phyloP scores from a whole-genome alignment of 2,797 vertebrate species.

The Enteromius unitaeniatus region DNA sequence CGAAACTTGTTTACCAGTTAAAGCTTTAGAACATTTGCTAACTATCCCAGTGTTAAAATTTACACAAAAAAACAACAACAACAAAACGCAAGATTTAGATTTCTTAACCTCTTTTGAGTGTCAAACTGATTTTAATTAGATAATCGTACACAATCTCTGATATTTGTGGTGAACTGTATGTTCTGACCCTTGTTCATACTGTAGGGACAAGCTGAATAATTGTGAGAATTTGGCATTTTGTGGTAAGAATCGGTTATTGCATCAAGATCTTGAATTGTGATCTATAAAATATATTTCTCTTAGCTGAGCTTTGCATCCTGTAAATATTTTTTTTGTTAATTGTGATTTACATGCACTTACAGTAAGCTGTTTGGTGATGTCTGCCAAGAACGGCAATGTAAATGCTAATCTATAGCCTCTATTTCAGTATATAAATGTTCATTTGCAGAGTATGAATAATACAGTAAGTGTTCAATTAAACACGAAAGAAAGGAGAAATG shows the following conservation, averaged over 20 bases:
- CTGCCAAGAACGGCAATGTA: not conserved
- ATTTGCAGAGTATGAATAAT: constrained; percentile 15
- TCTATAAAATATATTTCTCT: constrained; percentile 5
- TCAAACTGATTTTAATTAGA: constrained; percentile 25
- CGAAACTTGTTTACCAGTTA: not conserved
- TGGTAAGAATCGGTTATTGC: constrained; percentile 6
- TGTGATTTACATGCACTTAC: constrained; percentile 2
- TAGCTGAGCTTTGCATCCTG: not conserved
- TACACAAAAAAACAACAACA: not conserved
- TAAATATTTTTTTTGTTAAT: not conserved
- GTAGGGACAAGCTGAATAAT: constrained; percentile 11
- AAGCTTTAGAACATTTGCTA: not conserved
- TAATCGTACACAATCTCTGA: not conserved
- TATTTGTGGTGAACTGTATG: not conserved
- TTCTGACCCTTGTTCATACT: constrained; percentile 7
- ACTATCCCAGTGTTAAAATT: not conserved
- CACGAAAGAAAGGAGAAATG: not conserved
- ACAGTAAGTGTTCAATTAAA: constrained; percentile 7
- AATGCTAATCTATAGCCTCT: not conserved
- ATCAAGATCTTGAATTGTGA: constrained; percentile 11
- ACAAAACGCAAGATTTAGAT: not conserved
- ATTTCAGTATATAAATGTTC: constrained; percentile 6
- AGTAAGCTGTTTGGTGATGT: constrained; percentile 4
- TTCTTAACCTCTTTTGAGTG: not conserved
- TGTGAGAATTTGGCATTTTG: constrained; percentile 37